Evolutionary conservation across 2,113 vertebrate species (phyloP), one percentile per base, ranked within the genome.

Genomic region (Notothenia coriiceps): DNA sequence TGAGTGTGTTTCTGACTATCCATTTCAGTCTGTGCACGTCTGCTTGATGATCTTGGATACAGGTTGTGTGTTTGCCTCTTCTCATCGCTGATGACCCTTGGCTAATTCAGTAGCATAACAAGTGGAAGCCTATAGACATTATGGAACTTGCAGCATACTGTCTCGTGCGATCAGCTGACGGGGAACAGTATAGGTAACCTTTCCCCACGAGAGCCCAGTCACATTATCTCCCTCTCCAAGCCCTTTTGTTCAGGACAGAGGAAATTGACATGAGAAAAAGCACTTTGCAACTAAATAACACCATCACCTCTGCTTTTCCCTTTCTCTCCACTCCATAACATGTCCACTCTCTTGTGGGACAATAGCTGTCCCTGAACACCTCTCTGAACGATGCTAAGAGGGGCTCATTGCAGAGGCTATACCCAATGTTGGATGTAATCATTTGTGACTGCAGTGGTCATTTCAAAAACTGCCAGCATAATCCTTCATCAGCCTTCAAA

Each of bases 111-210:
- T 67, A 72, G 80, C 71, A 70, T 86, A 82, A 81, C 90, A 78
- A 87, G 65, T 69, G 57, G 79, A 86, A 74, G 80, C 73, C 35
- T 74, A 50, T 69, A 54, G 46, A 72, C 18, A 14, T 75, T 70
- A 72, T 22, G 35, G 75, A 82, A 86, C 67, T 69, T 84, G 49
- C 86, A 88, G 78, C 80, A 74, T 86, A 77, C 83, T 65, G 83
- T 86, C 71, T 77, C 55, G 49, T 72, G 77, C 77, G 70, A 82
- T 91, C 76, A 74, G 84, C 85, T 77, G 79, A 70, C 77, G 60
- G 81, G 60, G 64, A 89, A 89, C 83, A 90, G 82, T 82, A 89
- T 82, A 89, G 84, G 91, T 92, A 91, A 93, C 88, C 91, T 91
- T 92, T 91, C 51, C 73, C 76, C 71, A 33, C 56, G 76, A 92